Evolutionary conservation across 2,888 invertebrate species (phyloP), one percentile per base, ranked within the genome.

Genomic region (Myathropa florea): DNA sequence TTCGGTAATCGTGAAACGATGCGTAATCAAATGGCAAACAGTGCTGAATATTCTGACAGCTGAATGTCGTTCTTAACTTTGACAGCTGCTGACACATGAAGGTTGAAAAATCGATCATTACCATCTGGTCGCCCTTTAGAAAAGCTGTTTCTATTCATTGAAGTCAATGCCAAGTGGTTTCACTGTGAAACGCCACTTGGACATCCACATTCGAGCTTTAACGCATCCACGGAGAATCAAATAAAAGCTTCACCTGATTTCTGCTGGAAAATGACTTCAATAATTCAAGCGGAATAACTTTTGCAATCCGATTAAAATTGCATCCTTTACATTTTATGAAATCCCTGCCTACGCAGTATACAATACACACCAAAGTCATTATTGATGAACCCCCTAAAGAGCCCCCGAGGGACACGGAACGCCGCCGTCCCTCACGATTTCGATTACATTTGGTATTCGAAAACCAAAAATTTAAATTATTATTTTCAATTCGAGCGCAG

Each of bases 361-460:
- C 39, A 33, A 7, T 2, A 4, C 39, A 39, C 39, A 39, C 39
- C 46, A 18, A 14, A 46, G 46, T 46, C 46, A 46, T 61, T 53
- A 72, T 60, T 60, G 60, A 60, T 71, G 46, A 63, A 60, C 53
- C 30, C 33, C 18, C 63, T 61, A 28, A 72, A 72, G 46, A 61
- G 72, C 30, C 46, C 53, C 63, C 9, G 12, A n/a, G 72, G 61
- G 59, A 28, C 72, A 63, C 72, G 59, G 26, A 23, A 33, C 18
- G 18, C 46, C 4, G n/a, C 46, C 46, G 18, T 46, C 55, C 60
- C 77, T 55, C 61, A 68, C 70, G 63, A 63, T 70, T 70, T 78
- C 70, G 70, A 78, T 78, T 78, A 77, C 59, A 30, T 61, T 77
- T 55, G 53, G 46, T 53, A 61, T 68, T 67, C 18, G 46, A 46